Percentiles rank a stretch among this genome's conserved stretches.
These are phyloP conservation scores for Scylla paramamosain DNA, from an alignment of 1,140 invertebrate species.

Conservation along the genomic window DNA sequence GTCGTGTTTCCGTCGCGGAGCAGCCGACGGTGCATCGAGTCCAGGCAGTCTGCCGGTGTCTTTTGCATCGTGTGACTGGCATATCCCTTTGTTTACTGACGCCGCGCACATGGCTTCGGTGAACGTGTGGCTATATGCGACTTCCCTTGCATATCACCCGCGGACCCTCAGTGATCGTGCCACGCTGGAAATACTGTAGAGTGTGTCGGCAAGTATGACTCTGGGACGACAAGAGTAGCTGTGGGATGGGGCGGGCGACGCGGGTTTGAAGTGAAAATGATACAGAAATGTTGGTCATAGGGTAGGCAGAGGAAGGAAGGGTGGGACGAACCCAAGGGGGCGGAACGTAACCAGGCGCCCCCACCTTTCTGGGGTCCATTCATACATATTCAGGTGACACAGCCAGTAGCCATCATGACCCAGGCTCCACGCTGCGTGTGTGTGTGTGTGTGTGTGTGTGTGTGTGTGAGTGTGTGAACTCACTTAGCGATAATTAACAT, in stretches of 20 bases:
- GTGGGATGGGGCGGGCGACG: neutral
- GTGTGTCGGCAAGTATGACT: too few species aligned
- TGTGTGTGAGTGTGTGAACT: neutral
- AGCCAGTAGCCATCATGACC: neutral
- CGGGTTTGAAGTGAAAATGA: neutral
- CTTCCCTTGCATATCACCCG: neutral
- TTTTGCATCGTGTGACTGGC: too few species aligned
- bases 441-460: constrained; percentile 18
- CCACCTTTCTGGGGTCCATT: neutral
- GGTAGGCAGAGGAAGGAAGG: neutral
- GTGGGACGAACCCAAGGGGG: neutral
- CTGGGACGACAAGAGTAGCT: neutral
- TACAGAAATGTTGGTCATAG: neutral
- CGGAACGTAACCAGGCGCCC: neutral
- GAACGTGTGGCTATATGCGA: neutral
- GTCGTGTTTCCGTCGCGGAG: neutral
- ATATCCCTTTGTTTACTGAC: too few species aligned
- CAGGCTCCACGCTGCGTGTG: neutral
- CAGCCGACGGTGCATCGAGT: neutral
- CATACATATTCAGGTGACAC: constrained; percentile 11
- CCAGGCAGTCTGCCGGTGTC: neutral
- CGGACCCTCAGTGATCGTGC: neutral
- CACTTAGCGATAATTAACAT: neutral
- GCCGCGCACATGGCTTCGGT: too few species aligned
- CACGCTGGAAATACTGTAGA: neutral